These are phyloP conservation scores for Aviceda subcristata DNA, from an alignment of 2,113 vertebrate genomes.

Conservation along the genomic window DNA sequence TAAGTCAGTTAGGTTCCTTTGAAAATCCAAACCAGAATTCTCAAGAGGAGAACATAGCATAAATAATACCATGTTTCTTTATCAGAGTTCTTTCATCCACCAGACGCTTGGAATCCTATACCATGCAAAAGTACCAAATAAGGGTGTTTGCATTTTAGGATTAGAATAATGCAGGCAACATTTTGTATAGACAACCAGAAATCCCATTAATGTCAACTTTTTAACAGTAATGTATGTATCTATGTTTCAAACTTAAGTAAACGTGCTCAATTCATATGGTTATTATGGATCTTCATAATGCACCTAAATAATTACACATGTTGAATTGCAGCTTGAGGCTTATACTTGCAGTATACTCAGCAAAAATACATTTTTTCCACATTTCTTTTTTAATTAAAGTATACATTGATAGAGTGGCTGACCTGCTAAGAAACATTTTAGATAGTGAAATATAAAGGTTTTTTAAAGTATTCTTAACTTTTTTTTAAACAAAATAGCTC, in stretches of 20 bases:
- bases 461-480: constrained; percentile 4
- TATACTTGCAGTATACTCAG: background rate
- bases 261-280: background rate
- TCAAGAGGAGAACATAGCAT: background rate
- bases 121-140: background rate
- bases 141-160: background rate
- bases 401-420: background rate
- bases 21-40: background rate
- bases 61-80: background rate
- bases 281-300: background rate
- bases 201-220: background rate
- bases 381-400: background rate
- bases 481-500: constrained; percentile 11
- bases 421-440: constrained; percentile 16
- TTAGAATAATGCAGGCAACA: background rate
- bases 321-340: background rate
- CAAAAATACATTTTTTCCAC: background rate
- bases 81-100: background rate
- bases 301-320: background rate
- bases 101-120: background rate
- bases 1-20: background rate
- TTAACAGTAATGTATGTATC: background rate
- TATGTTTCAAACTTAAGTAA: background rate
- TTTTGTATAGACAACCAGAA: background rate
- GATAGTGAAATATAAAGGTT: constrained; percentile 5